Conservation (phyloP, 2,797 vertebrate species). For the Melanitta fusca region DNA sequence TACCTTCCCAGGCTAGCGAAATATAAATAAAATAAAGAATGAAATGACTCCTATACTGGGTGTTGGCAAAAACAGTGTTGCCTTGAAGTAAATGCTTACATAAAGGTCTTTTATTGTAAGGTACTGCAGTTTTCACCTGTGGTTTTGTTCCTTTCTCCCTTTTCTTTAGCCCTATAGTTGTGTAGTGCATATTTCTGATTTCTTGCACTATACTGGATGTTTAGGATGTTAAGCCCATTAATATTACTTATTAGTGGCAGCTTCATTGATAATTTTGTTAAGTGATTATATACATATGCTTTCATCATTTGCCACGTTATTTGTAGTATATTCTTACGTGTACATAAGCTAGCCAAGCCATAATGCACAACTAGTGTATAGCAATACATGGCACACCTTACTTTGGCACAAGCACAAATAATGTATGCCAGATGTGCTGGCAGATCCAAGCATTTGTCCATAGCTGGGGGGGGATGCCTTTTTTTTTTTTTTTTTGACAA, state of each 20-base stretch:
- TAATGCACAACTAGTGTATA: accelerated
- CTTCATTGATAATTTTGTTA: background rate
- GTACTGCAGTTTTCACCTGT: background rate
- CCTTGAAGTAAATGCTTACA: background rate
- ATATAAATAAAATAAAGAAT: background rate
- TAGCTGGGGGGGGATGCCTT: background rate
- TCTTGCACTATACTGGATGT: background rate
- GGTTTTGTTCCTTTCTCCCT: background rate
- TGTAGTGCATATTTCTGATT: background rate
- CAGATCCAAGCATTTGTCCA: background rate
- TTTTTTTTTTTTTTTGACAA: background rate
- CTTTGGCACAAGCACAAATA: background rate
- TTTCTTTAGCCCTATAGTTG: background rate
- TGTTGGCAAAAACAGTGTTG: background rate
- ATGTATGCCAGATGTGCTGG: background rate
- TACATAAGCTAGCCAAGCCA: background rate
- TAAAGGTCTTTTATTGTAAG: background rate
- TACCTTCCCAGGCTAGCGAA: background rate
- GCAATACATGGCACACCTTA: accelerated
- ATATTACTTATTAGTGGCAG: background rate
- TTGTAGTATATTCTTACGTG: background rate
- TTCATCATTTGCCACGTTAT: background rate
- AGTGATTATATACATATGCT: background rate
- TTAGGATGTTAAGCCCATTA: background rate
- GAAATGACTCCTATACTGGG: background rate